These are phyloP conservation scores for Ectemnius cavifrons DNA, from an alignment of 2,888 invertebrate species.

Conservation along the genomic window DNA sequence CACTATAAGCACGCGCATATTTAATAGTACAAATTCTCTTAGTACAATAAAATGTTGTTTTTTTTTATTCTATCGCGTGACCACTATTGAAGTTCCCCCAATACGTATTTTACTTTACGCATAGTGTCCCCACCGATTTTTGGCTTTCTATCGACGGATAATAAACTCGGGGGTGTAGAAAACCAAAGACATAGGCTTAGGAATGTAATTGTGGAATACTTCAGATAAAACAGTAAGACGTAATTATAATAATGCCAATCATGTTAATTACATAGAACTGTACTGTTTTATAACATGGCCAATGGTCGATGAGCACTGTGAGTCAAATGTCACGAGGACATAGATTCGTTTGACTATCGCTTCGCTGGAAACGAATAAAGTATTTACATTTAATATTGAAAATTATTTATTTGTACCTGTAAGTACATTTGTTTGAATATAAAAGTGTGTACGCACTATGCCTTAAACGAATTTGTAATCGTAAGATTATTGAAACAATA, in stretches of 20 bases:
- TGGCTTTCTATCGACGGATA: too few relatives aligned
- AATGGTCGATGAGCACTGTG: too few relatives aligned
- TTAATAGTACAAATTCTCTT: slow-evolving; percentile 43
- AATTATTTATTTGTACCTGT: slow-evolving; percentile 19
- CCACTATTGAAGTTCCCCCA: neutral
- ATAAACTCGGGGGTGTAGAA: too few relatives aligned
- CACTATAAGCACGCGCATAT: slow-evolving; percentile 22
- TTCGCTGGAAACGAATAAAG: slow-evolving; percentile 7
- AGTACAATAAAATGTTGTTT: slow-evolving; percentile 19
- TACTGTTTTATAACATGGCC: too few relatives aligned
- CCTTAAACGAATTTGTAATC: slow-evolving; percentile 1
- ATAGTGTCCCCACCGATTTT: too few relatives aligned
- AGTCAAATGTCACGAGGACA: too few relatives aligned
- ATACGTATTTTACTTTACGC: too few relatives aligned
- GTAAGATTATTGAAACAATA: slow-evolving; percentile 3
- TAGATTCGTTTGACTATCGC: too few relatives aligned
- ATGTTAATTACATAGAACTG: too few relatives aligned
- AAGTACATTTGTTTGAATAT: slow-evolving; percentile 14
- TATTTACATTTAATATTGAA: slow-evolving; percentile 16
- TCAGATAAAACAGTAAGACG: neutral
- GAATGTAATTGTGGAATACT: neutral
- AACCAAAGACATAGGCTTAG: neutral
- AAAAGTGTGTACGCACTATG: slow-evolving; percentile 5
- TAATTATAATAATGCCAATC: too few relatives aligned
- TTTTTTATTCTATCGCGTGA: slow-evolving; percentile 21